Evolutionary conservation across 2,797 vertebrate genomes (phyloP).

Genomic region (Morelia viridis): DNA sequence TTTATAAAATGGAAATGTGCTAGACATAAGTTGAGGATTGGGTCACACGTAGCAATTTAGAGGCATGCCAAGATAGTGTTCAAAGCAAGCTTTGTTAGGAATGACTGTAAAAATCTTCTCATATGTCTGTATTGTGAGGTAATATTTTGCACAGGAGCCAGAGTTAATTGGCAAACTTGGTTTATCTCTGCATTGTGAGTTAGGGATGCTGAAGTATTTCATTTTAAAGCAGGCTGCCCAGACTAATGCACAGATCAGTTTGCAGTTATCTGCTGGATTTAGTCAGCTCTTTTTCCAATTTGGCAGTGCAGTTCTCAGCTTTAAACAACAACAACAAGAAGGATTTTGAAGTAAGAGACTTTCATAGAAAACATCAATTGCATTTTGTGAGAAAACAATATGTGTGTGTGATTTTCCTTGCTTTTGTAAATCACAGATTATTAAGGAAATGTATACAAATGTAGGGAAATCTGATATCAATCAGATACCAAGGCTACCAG

Average conservation of each 20-base stretch:
- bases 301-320: neutral
- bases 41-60: neutral
- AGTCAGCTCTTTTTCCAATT: neutral
- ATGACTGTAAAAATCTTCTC: neutral
- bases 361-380: neutral
- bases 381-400: neutral
- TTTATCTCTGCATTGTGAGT: neutral
- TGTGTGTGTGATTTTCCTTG: neutral
- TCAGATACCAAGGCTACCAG: neutral
- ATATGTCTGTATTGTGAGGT: neutral
- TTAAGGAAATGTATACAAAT: neutral
- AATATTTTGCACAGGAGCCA: neutral
- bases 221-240: neutral
- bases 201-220: neutral
- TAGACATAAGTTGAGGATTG: too few species aligned
- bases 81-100: neutral
- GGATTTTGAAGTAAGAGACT: neutral
- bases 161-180: neutral
- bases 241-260: neutral
- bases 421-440: neutral
- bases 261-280: neutral
- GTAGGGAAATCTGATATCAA: neutral
- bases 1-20: neutral
- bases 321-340: neutral
- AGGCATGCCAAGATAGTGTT: neutral